A percentile compares a stretch with the other conserved stretches of the same genome.
Conservation (phyloP, 2,113 vertebrate species). For the Chiloscyllium plagiosum region DNA sequence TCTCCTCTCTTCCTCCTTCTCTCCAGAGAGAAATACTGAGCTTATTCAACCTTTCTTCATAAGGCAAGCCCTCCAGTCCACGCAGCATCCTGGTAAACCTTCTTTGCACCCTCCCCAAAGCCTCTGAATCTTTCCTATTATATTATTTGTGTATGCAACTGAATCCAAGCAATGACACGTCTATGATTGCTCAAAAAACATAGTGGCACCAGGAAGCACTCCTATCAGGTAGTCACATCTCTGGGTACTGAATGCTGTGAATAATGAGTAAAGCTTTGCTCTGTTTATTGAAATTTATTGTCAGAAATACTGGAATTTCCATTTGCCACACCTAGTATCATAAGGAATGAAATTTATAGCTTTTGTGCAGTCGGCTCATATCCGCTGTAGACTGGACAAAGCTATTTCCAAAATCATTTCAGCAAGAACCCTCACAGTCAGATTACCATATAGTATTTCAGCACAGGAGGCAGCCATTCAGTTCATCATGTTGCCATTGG, state of each 20-base stretch:
- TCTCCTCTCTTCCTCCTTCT: too few species aligned
- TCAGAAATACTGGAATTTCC: background rate
- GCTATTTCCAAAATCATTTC: background rate
- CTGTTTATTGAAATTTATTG: background rate
- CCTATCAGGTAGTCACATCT: background rate
- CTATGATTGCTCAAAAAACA: background rate
- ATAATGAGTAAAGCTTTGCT: background rate
- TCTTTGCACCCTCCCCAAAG: too few species aligned
- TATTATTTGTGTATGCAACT: background rate
- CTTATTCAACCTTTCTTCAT: too few species aligned
- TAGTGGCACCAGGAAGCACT: background rate
- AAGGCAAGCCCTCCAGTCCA: too few species aligned
- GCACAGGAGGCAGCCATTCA: background rate
- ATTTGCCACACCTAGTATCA: background rate
- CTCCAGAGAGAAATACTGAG: too few species aligned
- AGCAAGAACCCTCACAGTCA: background rate
- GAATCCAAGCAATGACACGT: background rate
- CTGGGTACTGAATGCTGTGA: background rate
- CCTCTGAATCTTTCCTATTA: background rate
- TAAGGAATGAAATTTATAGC: background rate
- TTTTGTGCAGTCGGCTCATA: background rate
- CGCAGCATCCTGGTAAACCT: too few species aligned
- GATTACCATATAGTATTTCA: background rate
- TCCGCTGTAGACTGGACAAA: background rate
- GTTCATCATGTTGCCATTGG: background rate